Percentiles rank a stretch among this genome's conserved stretches.
Conservation (phyloP, 2,888 invertebrate species). For the Belgica antarctica region DNA sequence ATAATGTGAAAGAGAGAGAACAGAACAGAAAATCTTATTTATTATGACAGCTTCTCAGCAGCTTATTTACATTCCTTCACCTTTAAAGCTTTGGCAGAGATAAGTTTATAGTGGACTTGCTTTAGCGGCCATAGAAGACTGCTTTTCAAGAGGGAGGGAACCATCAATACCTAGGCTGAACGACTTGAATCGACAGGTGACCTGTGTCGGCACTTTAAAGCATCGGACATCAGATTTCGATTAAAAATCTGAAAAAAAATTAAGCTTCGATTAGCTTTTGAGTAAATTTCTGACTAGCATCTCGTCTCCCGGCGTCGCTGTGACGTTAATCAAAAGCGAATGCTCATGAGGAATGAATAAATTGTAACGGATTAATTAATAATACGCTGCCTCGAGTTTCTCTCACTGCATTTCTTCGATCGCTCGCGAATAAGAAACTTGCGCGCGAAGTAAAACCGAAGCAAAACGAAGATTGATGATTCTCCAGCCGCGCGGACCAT, state of each 20-base stretch:
- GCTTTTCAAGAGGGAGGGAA: background rate
- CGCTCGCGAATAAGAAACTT: background rate
- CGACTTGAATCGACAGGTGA: no score
- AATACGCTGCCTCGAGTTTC: background rate
- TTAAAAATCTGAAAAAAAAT: no score
- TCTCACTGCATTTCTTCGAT: conserved; percentile 27
- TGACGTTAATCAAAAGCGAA: background rate
- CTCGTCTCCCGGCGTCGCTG: background rate
- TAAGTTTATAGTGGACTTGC: background rate
- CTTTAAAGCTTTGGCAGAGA: conserved; percentile 7
- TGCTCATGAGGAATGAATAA: conserved; percentile 24
- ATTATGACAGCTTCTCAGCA: conserved; percentile 37
- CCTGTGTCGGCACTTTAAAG: no score
- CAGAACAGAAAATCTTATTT: conserved; percentile 22
- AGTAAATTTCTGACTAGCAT: background rate
- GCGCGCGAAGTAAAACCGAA: background rate
- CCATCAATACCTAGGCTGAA: background rate
- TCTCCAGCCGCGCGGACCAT: background rate
- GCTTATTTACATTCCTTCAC: conserved; percentile 37
- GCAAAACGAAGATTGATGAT: conserved; percentile 23
- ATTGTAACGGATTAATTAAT: conserved; percentile 43
- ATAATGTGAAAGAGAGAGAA: background rate
- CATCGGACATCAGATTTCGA: no score
- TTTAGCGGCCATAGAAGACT: background rate
- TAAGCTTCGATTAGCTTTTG: background rate